Evolutionary conservation across 2,797 vertebrate genomes (phyloP).

Genomic region (Chanos chanos): DNA sequence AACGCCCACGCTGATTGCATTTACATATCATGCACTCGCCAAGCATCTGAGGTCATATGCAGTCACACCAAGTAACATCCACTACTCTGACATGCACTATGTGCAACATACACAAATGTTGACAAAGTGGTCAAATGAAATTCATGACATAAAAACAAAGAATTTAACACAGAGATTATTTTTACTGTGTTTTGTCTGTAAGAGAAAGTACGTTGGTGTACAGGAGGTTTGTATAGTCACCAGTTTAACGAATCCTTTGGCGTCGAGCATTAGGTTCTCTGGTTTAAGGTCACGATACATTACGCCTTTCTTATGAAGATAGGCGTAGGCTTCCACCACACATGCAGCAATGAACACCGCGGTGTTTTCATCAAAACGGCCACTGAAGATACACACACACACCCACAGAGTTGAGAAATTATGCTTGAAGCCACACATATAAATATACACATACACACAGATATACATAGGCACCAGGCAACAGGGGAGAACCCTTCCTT

Average conservation of each 20-base stretch:
- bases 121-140: too few relatives aligned
- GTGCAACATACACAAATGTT: too few relatives aligned
- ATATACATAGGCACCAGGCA: too few relatives aligned
- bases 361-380: constrained; percentile 72
- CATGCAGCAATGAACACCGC: constrained; percentile 77
- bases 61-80: too few relatives aligned
- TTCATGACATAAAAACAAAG: too few relatives aligned
- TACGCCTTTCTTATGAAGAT: constrained; percentile 78
- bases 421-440: neutral
- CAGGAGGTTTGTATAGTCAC: constrained; percentile 47
- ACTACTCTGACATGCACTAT: too few relatives aligned
- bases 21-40: too few relatives aligned
- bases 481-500: too few relatives aligned
- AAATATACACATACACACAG: neutral
- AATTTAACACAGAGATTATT: neutral
- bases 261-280: constrained; percentile 83
- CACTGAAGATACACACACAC: constrained; percentile 59
- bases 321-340: constrained; percentile 79
- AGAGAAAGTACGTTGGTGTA: neutral
- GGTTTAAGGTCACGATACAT: constrained; percentile 85
- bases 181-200: neutral
- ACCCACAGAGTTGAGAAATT: too few relatives aligned
- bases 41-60: too few relatives aligned
- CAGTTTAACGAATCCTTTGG: constrained; percentile 75
- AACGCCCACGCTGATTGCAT: too few relatives aligned